Conservation (phyloP, 2,888 invertebrate genomes). For the Clostera curtula region DNA sequence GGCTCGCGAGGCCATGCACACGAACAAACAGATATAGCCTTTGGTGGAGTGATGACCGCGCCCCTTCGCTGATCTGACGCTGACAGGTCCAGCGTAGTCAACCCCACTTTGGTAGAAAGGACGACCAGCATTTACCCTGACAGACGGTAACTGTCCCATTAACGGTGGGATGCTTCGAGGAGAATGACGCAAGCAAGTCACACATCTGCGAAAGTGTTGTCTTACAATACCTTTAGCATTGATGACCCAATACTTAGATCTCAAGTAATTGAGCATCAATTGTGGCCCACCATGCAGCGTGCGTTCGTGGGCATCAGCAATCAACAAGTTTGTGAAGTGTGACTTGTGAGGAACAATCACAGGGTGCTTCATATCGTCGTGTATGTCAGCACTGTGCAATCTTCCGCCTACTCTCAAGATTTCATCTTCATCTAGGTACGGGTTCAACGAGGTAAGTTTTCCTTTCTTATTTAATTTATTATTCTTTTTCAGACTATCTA, state of each 20-base stretch:
- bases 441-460: conserved; percentile 1
- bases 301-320: conserved; percentile 14
- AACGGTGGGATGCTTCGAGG: conserved; percentile 4
- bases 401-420: conserved; percentile 10
- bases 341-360: conserved; percentile 8
- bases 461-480: background rate
- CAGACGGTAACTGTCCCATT: conserved; percentile 16
- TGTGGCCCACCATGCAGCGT: conserved; percentile 17
- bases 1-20: conserved; percentile 21
- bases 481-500: background rate
- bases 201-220: conserved; percentile 8
- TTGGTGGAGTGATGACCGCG: conserved; percentile 11
- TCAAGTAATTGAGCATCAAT: conserved; percentile 12
- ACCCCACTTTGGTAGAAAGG: conserved; percentile 15
- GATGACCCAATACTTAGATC: conserved; percentile 15
- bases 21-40: conserved; percentile 6
- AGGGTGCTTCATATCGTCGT: conserved; percentile 10
- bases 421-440: conserved; percentile 1
- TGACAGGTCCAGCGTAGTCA: conserved; percentile 17
- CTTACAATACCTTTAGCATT: conserved; percentile 6
- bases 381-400: conserved; percentile 4
- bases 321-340: conserved; percentile 8
- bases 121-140: conserved; percentile 8
- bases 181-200: conserved; percentile 9
- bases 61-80: conserved; percentile 9